A percentile compares a stretch with the other conserved stretches of the same genome.
Conservation (phyloP, 2,113 vertebrate genomes). For the Callipepla californica region DNA sequence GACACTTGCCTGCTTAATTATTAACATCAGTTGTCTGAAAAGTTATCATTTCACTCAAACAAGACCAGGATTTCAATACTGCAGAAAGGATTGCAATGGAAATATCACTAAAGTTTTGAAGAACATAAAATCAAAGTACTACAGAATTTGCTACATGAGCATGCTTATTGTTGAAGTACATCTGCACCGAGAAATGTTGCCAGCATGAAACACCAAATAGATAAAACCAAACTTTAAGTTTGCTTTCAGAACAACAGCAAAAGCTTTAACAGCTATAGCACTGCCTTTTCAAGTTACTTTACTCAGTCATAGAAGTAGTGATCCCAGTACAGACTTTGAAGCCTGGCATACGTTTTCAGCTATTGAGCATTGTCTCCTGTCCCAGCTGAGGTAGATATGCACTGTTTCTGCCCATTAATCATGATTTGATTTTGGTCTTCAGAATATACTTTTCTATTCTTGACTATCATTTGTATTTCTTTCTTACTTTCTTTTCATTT, state of each 20-base stretch:
- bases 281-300: neutral
- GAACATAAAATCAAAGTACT: neutral
- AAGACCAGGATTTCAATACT: neutral
- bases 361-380: neutral
- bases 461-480: neutral
- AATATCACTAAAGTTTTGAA: neutral
- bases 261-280: neutral
- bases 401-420: rapidly evolving
- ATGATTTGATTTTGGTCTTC: neutral
- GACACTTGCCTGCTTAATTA: neutral
- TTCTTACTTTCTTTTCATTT: neutral
- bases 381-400: neutral
- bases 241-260: neutral
- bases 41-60: neutral
- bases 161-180: neutral
- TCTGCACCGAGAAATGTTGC: neutral
- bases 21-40: neutral
- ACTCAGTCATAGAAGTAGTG: rapidly evolving
- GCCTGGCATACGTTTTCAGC: rapidly evolving
- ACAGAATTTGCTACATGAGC: neutral
- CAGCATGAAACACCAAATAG: neutral
- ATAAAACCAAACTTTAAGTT: neutral
- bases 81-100: neutral
- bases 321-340: neutral
- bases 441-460: neutral